phyloP scores from a whole-genome alignment of 2,888 invertebrate species.

The Meteorus cinctellus region DNA sequence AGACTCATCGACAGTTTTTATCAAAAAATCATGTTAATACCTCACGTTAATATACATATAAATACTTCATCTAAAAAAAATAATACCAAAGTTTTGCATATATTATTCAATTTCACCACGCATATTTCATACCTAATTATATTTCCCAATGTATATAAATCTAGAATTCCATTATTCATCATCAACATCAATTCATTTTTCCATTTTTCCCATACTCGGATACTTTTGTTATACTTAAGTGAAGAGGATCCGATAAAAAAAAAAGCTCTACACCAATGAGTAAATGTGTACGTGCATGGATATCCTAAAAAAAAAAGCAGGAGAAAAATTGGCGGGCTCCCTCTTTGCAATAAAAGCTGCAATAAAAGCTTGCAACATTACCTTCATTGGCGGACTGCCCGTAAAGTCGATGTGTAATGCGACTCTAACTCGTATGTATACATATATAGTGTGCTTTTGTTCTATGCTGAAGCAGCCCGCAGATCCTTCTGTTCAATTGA shows the following conservation, averaged over 20 bases:
- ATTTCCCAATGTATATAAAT: background rate
- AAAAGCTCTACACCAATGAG: background rate
- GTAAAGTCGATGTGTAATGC: constrained; percentile 58
- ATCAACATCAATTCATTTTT: background rate
- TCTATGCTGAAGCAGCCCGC: background rate
- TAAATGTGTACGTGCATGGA: constrained; percentile 26
- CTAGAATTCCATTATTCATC: background rate
- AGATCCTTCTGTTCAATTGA: constrained; percentile 10
- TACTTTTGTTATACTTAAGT: background rate
- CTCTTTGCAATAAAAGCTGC: constrained; percentile 58
- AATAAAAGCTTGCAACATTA: constrained; percentile 66
- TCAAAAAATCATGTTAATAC: no score
- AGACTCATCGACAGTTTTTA: no score
- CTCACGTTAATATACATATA: no score
- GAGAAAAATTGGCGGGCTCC: constrained; percentile 1
- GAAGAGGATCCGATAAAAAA: background rate
- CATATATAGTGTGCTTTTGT: background rate
- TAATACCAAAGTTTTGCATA: background rate
- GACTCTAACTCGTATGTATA: constrained; percentile 43
- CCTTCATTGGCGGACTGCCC: constrained; percentile 66
- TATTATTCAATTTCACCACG: background rate
- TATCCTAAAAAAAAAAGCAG: constrained; percentile 6
- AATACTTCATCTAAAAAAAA: background rate
- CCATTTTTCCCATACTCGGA: background rate
- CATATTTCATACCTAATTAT: background rate